These are phyloP conservation scores for Caiman crocodilus DNA, from an alignment of 2,797 vertebrate species.

Conservation along the genomic window DNA sequence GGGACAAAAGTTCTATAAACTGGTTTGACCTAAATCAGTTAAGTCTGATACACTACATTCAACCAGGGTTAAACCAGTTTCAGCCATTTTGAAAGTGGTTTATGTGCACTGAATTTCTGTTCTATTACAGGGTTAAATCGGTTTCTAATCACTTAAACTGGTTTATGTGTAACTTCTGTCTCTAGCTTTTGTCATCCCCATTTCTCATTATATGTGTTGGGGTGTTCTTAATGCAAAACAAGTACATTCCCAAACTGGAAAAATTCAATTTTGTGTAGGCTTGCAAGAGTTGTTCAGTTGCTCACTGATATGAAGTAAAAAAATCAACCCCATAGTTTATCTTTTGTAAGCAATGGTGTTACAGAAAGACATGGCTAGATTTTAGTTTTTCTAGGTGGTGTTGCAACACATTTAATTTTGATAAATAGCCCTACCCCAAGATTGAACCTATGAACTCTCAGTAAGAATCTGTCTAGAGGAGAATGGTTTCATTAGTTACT, in stretches of 20 bases:
- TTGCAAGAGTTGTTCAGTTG: slow-evolving; percentile 54
- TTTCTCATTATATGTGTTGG: neutral
- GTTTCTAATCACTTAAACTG: too few species aligned
- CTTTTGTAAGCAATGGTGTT: slow-evolving; percentile 60
- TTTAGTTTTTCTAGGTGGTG: slow-evolving; percentile 61
- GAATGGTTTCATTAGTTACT: slow-evolving; percentile 75
- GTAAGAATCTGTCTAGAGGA: slow-evolving; percentile 77
- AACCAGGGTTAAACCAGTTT: too few species aligned
- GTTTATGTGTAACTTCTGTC: too few species aligned
- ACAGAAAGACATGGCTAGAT: slow-evolving; percentile 51
- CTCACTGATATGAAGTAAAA: slow-evolving; percentile 60
- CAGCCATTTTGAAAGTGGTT: too few species aligned
- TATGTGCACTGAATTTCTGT: too few species aligned
- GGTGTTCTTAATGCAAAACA: neutral
- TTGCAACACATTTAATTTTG: slow-evolving; percentile 73
- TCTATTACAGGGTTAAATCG: too few species aligned
- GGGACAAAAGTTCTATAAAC: too few species aligned
- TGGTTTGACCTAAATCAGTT: too few species aligned
- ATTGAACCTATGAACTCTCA: slow-evolving; percentile 78
- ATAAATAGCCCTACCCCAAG: slow-evolving; percentile 68
- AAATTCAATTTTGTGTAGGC: slow-evolving; percentile 57
- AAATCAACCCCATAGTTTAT: slow-evolving; percentile 53
- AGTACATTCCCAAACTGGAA: slow-evolving; percentile 20
- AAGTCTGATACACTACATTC: too few species aligned
- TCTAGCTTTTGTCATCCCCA: neutral